Base-by-base conservation (phyloP, 1,140 invertebrate species). In the Calliopsis andreniformis region DNA sequence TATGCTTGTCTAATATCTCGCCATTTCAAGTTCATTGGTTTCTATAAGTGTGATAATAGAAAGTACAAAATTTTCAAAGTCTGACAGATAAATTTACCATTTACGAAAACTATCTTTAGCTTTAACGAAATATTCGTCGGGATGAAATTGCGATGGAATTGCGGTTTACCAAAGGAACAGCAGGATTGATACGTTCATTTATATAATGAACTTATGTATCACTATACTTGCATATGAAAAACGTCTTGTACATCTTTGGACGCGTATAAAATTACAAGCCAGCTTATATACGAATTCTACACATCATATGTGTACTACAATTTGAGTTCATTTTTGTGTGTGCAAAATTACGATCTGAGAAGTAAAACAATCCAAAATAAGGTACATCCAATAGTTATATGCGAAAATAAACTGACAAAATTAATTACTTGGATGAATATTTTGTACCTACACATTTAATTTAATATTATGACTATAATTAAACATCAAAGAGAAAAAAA, bases 191-290 rank as follows among this genome's bases (percentile, higher is more conserved):
- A 39, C 45, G 23, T 71, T 51, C 20, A 67, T 56, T 47, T 20
- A 56, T 20, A 68, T 30, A n/a, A 56, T 7, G 30, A 66, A 73
- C 42, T 56, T 18, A 53, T 12, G 18, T 51, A 71, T 63, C 1
- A 20, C 14, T 70, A 70, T 23, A 43, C 39, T 39, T 43, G 49
- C 42, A 63, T 53, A 63, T 72, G 49, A 43, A 64, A 73, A 64
- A 43, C 8, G 61, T 64, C 39, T 55, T 66, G 28, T 43, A 47
- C 39, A 18, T 58, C 5, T 69, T 58, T 0, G 28, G 23, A 10
- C n/a, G 18, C 4, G 55, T 70, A 73, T 56, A 66, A 66, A 58
- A 70, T 70, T 59, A 62, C 55, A 62, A 76, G 66, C 73, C 56
- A 55, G 62, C 23, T 18, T 53, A 70, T 35, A 62, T 43, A 51